phyloP scores from a whole-genome alignment of 2,888 invertebrate species.

The Eupithecia tripunctaria region DNA sequence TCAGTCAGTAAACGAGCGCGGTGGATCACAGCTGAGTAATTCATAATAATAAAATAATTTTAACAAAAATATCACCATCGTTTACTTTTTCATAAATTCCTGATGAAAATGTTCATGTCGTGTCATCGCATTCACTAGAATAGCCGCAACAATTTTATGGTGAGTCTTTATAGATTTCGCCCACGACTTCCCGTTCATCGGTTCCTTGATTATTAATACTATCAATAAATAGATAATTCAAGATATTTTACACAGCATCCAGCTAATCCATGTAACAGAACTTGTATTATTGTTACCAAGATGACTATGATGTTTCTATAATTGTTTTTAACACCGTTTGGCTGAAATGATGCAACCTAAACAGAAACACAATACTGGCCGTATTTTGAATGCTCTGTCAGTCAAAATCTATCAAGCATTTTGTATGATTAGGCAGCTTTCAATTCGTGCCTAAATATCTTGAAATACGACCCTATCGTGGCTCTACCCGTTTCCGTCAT shows the following conservation, averaged over 20 bases:
- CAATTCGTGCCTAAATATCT: too few relatives aligned
- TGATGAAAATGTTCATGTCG: background rate
- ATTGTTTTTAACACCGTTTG: background rate
- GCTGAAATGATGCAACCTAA: background rate
- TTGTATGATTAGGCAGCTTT: background rate
- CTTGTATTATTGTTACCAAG: background rate
- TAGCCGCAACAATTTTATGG: slow-evolving; percentile 32
- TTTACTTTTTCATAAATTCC: background rate
- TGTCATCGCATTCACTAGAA: slow-evolving; percentile 2
- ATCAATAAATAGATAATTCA: slow-evolving; percentile 15
- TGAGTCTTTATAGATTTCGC: slow-evolving; percentile 49
- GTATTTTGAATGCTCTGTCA: background rate
- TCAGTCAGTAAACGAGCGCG: background rate
- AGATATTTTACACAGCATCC: background rate
- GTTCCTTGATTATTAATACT: slow-evolving; percentile 36
- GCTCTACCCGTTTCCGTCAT: slow-evolving; percentile 11
- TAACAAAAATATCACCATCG: background rate
- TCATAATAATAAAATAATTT: slow-evolving; percentile 6
- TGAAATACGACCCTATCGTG: background rate
- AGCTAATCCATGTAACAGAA: background rate
- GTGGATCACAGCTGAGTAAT: background rate
- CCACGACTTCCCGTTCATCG: slow-evolving; percentile 54
- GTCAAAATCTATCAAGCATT: background rate
- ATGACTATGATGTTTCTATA: background rate
- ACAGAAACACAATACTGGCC: background rate